Evolutionary conservation across 1,140 invertebrate species (phyloP), one percentile per base, ranked within the genome.

Genomic region (Procambarus virginalis): DNA sequence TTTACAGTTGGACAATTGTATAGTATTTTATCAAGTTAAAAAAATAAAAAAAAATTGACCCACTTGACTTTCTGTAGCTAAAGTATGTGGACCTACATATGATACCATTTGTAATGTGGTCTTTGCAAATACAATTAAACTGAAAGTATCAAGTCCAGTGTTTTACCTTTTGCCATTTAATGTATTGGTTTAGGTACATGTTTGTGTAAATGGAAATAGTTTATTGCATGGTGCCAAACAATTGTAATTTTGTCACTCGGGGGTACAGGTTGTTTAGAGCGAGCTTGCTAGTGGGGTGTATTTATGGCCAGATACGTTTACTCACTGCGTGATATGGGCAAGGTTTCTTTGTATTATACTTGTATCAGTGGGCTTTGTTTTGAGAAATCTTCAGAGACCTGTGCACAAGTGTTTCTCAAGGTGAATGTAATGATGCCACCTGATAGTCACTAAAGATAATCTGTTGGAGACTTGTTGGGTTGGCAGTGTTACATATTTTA

Each of bases 301-400:
- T 64, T 64, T 4, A 64, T 64, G 17, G 12, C 17, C 60, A 64
- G 76, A 34, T 80, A 58, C 49, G 45, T 68, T 22, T 73, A 49
- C 82, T 84, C 82, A 84, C 68, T 84, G 60, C 82, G 73, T 70
- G 68, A 73, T 20, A 73, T 34, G 68, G 82, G 48, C 68, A 48
- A 73, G 46, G 49, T 48, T 84, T 70, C 48, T 73, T 22, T 68
- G 45, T 68, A 84, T 48, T 48, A 49, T 73, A 84, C 48, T 46
- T 46, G 14, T 73, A 73, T 73, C 73, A 84, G 82, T 84, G 82
- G 82, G 82, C 60, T 84, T 84, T 84, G 82, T 84, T 84, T 84
- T 84, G 82, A 84, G 82, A 84, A 84, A 84, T 70, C 45, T 84
- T 68, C 8, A 84, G 20, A 82, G 81, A 83, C 34, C 22, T 83